Evolutionary conservation across 35 echinoderm and acorn worm genomes (phyloP), one percentile per base, ranked within the genome.

Genomic region (Strongylocentrotus purpuratus): DNA sequence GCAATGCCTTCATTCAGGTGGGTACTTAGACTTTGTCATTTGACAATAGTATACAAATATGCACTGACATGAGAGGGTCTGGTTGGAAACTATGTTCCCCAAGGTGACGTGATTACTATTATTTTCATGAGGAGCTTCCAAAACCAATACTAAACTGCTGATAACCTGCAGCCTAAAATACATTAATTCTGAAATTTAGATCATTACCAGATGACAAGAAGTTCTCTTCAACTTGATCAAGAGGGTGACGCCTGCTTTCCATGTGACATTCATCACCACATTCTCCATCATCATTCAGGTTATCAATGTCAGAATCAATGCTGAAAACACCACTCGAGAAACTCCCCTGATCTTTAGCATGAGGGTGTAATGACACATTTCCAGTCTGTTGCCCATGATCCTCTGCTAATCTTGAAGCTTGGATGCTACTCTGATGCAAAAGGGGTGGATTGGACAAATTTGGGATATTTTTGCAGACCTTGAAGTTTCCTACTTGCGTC

Each of bases 301-400:
- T 93, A 15, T 93, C 91, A 31, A 46, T 31, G 48, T 93, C 91
- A 8, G 91, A 93, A 31, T 93, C 91, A 14, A 58, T 50, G 91
- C 91, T 93, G 91, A 93, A 93, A 47, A 93, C 91, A 17, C 91
- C 91, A 93, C 91, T 93, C 11, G 91, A 93, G 46, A 93, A 93
- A 46, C 91, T 93, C 48, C 33, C 48, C n/a, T 50, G 47, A 33
- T 93, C 31, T 47, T 93, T 93, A 25, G 45, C 46, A 33, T 58
- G 46, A n/a, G 25, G 91, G 45, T 13, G 20, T 17, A 45, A 89
- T 35, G 12, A 33, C 13, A 31, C 46, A 93, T 25, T 13, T 31
- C 48, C 65, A 78, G 65, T 18, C 28, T 22, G 22, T 78, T 78
- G 4, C 4, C 20, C 65, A 78, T 28, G 65, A 28, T n/a, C 3